Evolutionary conservation across 2,888 invertebrate genomes (phyloP), one percentile per base, ranked within the genome.

Genomic region (Conchocele bisecta): DNA sequence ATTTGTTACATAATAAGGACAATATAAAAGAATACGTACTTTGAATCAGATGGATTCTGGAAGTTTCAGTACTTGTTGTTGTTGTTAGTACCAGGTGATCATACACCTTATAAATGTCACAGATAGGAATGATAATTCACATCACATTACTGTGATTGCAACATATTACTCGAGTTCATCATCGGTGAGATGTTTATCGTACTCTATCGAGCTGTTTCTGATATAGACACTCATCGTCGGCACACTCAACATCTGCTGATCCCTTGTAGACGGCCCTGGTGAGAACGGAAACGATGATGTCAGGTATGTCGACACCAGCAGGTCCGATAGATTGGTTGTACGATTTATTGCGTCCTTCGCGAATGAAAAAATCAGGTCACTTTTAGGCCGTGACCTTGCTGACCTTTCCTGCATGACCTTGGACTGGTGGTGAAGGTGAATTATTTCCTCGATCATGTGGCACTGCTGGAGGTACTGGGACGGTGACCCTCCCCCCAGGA

Each of bases 401-500:
- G 59, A 61, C 39, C 77, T 63, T 20, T 64, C 60, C 58, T 74
- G 39, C 20, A 88, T 69, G 51, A 60, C 58, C 26, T 82, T 74
- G 1, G 84, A 64, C 51, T 80, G 82, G 60, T 88, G 85, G 54
- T 90, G 88, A 26, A 91, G 76, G 17, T 83, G 81, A n/a, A 89
- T 74, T 33, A 92, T 88, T 73, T 92, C 92, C 60, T 91, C 89
- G 7, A 90, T 87, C 74, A 92, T 83, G 42, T 89, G 80, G 54
- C 90, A 89, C 78, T 91, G 90, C 46, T 89, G 90, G 13, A 92
- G 84, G 75, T 91, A 91, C 53, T 87, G 86, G 0, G 89, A 86
- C 5, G 91, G 90, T 64, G 88, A 79, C 0, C 95, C 96, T 15
- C 96, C 95, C 77, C 93, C 94, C 20, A 93, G 92, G 71, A 95